A percentile compares a stretch with the other conserved stretches of the same genome.
Conservation (phyloP, 92 coral and sea anemone genomes). For the Epizoanthus scotinus region DNA sequence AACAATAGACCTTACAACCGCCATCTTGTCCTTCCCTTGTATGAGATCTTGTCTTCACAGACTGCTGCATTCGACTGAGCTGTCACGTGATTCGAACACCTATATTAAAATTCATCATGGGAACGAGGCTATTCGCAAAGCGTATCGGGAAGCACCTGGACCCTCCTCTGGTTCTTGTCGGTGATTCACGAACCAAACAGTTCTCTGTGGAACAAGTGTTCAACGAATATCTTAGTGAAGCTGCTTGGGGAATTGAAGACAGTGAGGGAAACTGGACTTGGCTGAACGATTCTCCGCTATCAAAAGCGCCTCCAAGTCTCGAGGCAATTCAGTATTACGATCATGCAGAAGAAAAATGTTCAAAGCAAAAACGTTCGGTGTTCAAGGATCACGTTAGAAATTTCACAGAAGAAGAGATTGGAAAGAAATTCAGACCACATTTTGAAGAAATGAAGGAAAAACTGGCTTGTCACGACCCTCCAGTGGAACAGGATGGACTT, state of each 20-base stretch:
- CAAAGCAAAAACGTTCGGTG: conserved; percentile 50
- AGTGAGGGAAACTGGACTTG: conserved; percentile 57
- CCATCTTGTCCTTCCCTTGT: no score
- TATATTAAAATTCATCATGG: no score
- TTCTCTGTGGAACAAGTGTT: conserved; percentile 64
- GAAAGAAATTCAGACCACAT: conserved; percentile 52
- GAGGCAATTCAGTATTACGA: conserved; percentile 58
- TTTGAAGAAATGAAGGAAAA: conserved; percentile 62
- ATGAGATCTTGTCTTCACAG: no score
- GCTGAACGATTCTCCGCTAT: conserved; percentile 39
- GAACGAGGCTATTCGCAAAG: no score
- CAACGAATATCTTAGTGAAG: conserved; percentile 73
- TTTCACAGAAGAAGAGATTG: conserved; percentile 63
- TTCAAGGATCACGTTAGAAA: conserved; percentile 66
- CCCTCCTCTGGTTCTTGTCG: conserved; percentile 76
- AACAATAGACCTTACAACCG: no score
- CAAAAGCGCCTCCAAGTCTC: conserved; percentile 47
- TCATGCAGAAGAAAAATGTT: conserved; percentile 60
- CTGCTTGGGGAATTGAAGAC: conserved; percentile 68
- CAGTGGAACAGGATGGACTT: background rate
- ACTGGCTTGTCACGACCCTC: conserved; percentile 38
- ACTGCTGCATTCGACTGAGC: no score
- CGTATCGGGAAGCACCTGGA: no score
- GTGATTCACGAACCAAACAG: conserved; percentile 75
- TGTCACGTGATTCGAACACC: no score